These are phyloP conservation scores for Brachionus asplanchnoidis DNA, from an alignment of 1,140 invertebrate genomes.

Conservation along the genomic window DNA sequence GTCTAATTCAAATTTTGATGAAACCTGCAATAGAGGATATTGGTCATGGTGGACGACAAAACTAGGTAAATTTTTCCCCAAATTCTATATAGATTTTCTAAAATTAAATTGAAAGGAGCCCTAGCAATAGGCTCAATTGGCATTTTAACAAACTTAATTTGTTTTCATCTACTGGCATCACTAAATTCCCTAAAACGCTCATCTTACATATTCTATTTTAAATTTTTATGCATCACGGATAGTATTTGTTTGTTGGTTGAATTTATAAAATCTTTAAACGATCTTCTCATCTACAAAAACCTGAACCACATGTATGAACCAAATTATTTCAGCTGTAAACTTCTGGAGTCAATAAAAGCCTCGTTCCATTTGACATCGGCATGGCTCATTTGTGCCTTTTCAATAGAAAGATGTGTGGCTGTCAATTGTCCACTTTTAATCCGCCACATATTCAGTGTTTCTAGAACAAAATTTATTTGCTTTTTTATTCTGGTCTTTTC, in stretches of 20 bases:
- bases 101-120: neutral
- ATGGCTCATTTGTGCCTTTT: constrained; percentile 21
- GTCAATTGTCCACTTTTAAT: constrained; percentile 15
- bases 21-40: neutral
- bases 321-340: constrained; percentile 11
- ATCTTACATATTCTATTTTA: constrained; percentile 37
- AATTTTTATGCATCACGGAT: constrained; percentile 28
- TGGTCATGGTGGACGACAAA: constrained; percentile 24
- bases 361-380: constrained; percentile 15
- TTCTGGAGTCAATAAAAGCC: neutral
- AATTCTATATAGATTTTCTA: neutral
- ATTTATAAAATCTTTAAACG: constrained; percentile 29
- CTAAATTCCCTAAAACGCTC: neutral
- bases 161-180: neutral
- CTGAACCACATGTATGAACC: neutral
- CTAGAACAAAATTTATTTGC: neutral
- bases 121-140: neutral
- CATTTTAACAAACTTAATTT: neutral
- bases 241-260: neutral
- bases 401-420: neutral
- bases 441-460: neutral
- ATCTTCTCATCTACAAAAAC: neutral
- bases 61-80: neutral
- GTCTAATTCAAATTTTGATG: neutral
- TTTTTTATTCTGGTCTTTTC: neutral